These are phyloP conservation scores for Leptobrachium ailaonicum DNA, from an alignment of 2,113 vertebrate genomes.

Conservation along the genomic window DNA sequence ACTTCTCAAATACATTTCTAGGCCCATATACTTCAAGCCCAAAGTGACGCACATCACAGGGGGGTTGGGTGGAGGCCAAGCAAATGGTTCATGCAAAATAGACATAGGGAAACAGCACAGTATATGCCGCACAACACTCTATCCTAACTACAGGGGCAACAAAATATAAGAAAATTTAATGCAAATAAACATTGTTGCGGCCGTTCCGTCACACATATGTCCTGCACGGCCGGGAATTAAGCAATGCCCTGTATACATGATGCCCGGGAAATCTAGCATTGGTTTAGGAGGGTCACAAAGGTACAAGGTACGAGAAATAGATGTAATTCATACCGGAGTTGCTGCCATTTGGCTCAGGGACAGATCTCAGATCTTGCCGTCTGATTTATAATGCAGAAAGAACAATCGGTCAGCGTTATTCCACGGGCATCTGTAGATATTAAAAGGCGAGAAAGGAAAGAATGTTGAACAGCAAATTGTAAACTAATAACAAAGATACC, in stretches of 20 bases:
- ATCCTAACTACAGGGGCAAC: too few species aligned
- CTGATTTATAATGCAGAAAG: conserved; percentile 1
- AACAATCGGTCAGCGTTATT: conserved; percentile 26
- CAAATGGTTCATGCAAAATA: too few species aligned
- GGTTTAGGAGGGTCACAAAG: conserved; percentile 22
- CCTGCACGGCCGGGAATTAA: not conserved
- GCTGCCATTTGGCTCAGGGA: conserved; percentile 8
- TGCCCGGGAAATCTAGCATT: not conserved
- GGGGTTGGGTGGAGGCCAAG: too few species aligned
- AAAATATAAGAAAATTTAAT: too few species aligned
- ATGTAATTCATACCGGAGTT: conserved; percentile 15
- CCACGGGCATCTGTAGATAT: conserved; percentile 20
- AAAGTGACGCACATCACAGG: too few species aligned
- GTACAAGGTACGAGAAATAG: conserved; percentile 15
- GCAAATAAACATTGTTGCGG: too few species aligned
- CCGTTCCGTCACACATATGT: too few species aligned
- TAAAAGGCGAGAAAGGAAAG: conserved; percentile 17
- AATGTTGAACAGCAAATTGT: not conserved
- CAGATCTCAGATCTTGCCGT: conserved; percentile 5
- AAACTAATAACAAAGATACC: conserved; percentile 28
- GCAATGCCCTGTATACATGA: conserved; percentile 5
- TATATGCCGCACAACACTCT: too few species aligned
- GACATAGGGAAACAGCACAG: too few species aligned
- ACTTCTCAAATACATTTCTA: too few species aligned
- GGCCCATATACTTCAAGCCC: too few species aligned